Base-by-base conservation (phyloP, 2,113 vertebrate genomes). In the Bambusicola thoracicus region DNA sequence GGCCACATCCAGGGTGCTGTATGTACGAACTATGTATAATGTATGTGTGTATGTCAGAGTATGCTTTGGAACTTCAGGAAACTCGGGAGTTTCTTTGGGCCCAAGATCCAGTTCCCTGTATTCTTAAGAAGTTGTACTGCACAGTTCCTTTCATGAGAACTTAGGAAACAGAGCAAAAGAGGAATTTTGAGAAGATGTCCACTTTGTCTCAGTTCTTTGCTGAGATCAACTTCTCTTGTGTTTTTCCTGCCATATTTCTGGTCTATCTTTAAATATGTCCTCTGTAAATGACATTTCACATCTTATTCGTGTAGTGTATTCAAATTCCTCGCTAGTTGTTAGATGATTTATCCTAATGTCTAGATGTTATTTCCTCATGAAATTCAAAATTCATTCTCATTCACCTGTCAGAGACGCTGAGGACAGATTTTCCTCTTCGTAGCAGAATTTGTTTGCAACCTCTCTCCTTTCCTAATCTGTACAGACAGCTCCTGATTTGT, bases 191-290 rank as follows among this genome's bases (percentile, higher is more conserved):
- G 43, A 58, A 20, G 43, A 10, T 40, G 13, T 16, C 80, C 5
- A 0, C 49, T 12, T 59, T 70, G 27, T 49, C 46, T 2, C 0
- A 1, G 4, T 56, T 8, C 53, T 88, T 53, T 0, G 2, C 21
- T 12, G 67, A 48, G 25, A 49, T 61, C 49, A 62, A 6, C 19
- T 21, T 59, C n/a, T 80, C 20, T 44, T 44, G 2, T 11, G 8
- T 36, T n/a, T 13, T 24, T 89, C 51, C 41, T 79, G 81, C 7
- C 49, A 30, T 25, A 61, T 81, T 89, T 63, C 46, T 59, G 38
- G 13, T 22, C n/a, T 70, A 2, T 67, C 11, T 84, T 84, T 66
- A 73, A 58, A 66, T 18, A 62, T 24, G 46, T 78, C 40, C 5
- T 13, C 0, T 48, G 15, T 43, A 67, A 63, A 29, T 70, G 11